Conservation (phyloP, 37 sponge, comb jelly and placozoan genomes). For the Hormiphora californensis region DNA sequence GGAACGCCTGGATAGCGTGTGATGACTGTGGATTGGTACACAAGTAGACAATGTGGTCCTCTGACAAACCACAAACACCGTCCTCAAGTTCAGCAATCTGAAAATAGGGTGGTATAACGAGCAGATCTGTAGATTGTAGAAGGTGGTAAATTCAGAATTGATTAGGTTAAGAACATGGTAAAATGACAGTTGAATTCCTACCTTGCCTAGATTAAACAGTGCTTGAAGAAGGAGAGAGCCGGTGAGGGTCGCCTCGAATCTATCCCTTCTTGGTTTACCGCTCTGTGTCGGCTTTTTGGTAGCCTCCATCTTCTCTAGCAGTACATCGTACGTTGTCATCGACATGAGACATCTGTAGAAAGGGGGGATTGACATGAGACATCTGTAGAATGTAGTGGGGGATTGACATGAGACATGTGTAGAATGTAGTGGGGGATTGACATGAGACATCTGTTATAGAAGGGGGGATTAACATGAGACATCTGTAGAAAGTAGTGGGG, state of each 20-base stretch:
- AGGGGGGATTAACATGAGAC: no score
- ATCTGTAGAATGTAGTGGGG: no score
- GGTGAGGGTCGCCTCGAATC: slow-evolving; percentile 31
- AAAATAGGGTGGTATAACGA: no score
- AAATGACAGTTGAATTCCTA: no score
- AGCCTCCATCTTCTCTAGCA: slow-evolving; percentile 10
- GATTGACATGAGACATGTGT: no score
- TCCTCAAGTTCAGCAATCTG: no score
- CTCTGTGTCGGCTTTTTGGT: slow-evolving; percentile 32
- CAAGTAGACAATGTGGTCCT: slow-evolving; percentile 27
- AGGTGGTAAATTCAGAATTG: no score
- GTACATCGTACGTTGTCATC: slow-evolving; percentile 17
- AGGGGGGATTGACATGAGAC: not conserved
- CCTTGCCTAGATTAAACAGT: not conserved
- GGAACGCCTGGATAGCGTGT: slow-evolving; percentile 28
- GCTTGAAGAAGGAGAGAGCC: slow-evolving; percentile 17
- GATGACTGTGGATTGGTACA: slow-evolving; percentile 19
- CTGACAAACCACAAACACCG: not conserved
- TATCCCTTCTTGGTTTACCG: slow-evolving; percentile 45
- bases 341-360: slow-evolving; percentile 36
- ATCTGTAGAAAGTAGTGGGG: no score
- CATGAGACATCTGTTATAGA: no score
- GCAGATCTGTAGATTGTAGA: no score
- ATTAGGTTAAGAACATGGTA: no score
- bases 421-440: no score